Base-by-base conservation (phyloP, 2,888 invertebrate species). In the Lepidochrysops patricia region DNA sequence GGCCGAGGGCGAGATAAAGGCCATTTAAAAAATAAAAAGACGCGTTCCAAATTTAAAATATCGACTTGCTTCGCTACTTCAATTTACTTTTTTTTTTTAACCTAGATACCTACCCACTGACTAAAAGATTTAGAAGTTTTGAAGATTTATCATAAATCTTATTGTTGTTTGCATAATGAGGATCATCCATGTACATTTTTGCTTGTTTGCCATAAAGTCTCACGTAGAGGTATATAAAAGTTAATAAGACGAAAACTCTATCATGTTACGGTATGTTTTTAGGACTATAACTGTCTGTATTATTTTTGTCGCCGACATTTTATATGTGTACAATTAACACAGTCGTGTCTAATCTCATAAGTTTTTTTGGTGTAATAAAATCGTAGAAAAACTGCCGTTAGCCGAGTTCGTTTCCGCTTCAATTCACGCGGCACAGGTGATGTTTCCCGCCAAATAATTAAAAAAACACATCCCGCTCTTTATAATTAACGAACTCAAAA, bases 371-470 rank as follows among this genome's bases (percentile, higher is more conserved):
- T 67, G 72, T 71, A 76, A 76, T 77, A 77, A 76, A 78, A 74
- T 70, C 68, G 71, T 75, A 70, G 72, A 77, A 85, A 80, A 83
- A 78, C 76, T 74, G 67, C 86, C 87, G 88, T 87, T 88, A 88
- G 78, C 72, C 78, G 77, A 77, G 82, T 84, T 79, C 81, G 78
- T 88, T 88, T 88, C 86, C 86, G 87, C 86, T 77, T 77, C 77
- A 81, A 77, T 85, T 79, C 80, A 74, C 84, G 74, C 73, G 79
- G 80, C 82, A 86, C 85, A 84, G 85, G 85, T 87, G 85, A 82
- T 79, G 79, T 78, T 82, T 75, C 75, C 76, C 81, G 77, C 75
- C 77, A 79, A 80, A 82, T 82, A 84, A 84, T 86, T 81, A 83
- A 85, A 83, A 79, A 81, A 82, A 76, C 67, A 68, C 15, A 29